These are phyloP conservation scores for Aviceda subcristata DNA, from an alignment of 2,113 vertebrate genomes.

Conservation along the genomic window DNA sequence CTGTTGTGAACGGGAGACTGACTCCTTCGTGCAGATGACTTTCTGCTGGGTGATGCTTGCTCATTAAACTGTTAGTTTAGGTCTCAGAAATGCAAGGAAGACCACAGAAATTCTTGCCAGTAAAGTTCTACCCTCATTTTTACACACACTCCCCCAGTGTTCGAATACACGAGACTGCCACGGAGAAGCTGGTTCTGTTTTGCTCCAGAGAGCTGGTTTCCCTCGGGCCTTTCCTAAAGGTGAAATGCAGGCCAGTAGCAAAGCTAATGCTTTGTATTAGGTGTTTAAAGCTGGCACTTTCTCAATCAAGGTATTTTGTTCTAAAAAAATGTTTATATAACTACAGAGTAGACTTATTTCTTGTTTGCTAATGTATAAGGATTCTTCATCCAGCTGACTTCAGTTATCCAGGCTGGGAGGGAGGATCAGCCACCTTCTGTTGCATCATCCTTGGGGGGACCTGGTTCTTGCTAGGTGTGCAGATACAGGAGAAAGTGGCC, in stretches of 20 bases:
- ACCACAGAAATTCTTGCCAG: not conserved
- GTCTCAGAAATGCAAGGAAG: not conserved
- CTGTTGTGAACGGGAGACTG: fast-evolving
- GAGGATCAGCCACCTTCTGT: not conserved
- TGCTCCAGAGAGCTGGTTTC: not conserved
- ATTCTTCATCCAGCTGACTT: not conserved
- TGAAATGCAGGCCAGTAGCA: not conserved
- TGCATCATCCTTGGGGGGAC: not conserved
- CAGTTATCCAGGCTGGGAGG: not conserved
- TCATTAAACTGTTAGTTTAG: not conserved
- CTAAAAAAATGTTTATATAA: not conserved
- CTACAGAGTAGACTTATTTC: not conserved
- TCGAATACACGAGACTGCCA: not conserved
- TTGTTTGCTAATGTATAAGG: not conserved
- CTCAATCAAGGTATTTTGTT: not conserved
- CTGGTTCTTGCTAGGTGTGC: not conserved
- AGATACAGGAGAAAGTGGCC: not conserved
- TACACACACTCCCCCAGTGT: fast-evolving
- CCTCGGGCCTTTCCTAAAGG: not conserved
- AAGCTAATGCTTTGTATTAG: not conserved
- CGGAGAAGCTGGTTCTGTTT: not conserved
- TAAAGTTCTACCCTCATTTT: not conserved
- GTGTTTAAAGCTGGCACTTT: not conserved
- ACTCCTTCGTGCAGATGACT: not conserved
- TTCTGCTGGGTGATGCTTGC: not conserved